Percentiles rank a stretch among this genome's conserved stretches.
phyloP scores from a whole-genome alignment of 2,113 vertebrate genomes.

The Promerops cafer region DNA sequence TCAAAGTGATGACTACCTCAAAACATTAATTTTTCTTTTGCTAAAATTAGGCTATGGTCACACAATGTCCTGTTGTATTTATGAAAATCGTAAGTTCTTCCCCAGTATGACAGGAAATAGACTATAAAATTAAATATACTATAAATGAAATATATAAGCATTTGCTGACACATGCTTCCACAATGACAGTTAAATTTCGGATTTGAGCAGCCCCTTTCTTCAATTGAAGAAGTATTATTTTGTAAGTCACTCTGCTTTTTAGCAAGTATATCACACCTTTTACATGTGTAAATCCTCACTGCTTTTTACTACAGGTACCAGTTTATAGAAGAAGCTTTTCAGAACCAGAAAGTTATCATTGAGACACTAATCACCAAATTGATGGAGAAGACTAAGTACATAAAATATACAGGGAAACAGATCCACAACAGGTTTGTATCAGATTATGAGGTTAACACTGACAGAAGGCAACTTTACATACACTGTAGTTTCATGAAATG shows the following conservation, averaged over 20 bases:
- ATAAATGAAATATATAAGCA: neutral
- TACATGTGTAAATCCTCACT: neutral
- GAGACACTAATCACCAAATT: constrained; percentile 92
- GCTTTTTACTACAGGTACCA: constrained; percentile 82
- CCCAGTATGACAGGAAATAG: neutral
- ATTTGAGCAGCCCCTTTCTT: neutral
- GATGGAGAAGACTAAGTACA: constrained; percentile 92
- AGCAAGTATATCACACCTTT: neutral
- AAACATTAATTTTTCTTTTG: neutral
- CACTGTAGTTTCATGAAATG: neutral
- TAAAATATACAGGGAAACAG: constrained; percentile 88
- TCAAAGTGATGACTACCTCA: neutral
- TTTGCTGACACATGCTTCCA: neutral
- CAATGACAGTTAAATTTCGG: neutral
- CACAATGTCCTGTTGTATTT: neutral
- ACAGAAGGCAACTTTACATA: neutral
- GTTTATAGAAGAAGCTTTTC: constrained; percentile 97
- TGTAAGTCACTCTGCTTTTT: neutral
- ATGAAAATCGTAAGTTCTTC: neutral
- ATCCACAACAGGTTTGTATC: constrained; percentile 85
- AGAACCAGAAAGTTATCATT: constrained; percentile 93
- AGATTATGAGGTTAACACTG: neutral
- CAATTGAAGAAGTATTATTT: neutral
- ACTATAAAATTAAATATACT: neutral
- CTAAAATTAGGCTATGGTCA: neutral